These are phyloP conservation scores for Heteropelma amictum DNA, from an alignment of 2,888 invertebrate genomes.

Conservation along the genomic window DNA sequence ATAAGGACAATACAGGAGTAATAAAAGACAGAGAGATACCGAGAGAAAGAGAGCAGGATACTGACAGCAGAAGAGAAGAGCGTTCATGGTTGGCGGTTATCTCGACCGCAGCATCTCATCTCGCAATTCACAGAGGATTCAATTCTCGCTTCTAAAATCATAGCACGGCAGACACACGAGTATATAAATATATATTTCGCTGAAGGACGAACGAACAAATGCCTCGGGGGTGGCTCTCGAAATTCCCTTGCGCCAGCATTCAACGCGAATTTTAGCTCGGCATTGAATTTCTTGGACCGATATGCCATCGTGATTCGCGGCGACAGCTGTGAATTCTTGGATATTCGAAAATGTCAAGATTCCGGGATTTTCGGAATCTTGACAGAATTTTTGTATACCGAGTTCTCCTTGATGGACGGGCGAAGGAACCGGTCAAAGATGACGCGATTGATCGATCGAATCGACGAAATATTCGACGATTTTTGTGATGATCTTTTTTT, in stretches of 20 bases:
- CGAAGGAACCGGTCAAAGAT: too few species aligned
- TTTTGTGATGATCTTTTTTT: too few species aligned
- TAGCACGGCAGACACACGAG: background rate
- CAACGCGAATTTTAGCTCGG: background rate
- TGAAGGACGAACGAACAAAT: background rate
- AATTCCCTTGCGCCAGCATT: constrained; percentile 3
- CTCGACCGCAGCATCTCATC: constrained; percentile 25
- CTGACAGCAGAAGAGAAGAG: constrained; percentile 65
- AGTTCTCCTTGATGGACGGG: background rate
- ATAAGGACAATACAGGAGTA: constrained; percentile 44
- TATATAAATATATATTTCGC: background rate
- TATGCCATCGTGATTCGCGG: background rate
- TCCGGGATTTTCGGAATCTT: background rate
- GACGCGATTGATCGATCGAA: too few species aligned
- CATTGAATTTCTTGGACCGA: constrained; percentile 13
- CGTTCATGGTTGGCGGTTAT: constrained; percentile 51
- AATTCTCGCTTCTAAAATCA: constrained; percentile 14
- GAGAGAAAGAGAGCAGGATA: constrained; percentile 65
- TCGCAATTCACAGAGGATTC: constrained; percentile 21
- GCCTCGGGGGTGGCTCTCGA: background rate
- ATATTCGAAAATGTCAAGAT: background rate
- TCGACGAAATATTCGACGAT: too few species aligned
- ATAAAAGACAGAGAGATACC: constrained; percentile 50
- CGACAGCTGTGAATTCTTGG: background rate
- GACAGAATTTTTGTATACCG: too few species aligned